phyloP scores from a whole-genome alignment of 1,140 invertebrate genomes.

The Plutomurus gul region DNA sequence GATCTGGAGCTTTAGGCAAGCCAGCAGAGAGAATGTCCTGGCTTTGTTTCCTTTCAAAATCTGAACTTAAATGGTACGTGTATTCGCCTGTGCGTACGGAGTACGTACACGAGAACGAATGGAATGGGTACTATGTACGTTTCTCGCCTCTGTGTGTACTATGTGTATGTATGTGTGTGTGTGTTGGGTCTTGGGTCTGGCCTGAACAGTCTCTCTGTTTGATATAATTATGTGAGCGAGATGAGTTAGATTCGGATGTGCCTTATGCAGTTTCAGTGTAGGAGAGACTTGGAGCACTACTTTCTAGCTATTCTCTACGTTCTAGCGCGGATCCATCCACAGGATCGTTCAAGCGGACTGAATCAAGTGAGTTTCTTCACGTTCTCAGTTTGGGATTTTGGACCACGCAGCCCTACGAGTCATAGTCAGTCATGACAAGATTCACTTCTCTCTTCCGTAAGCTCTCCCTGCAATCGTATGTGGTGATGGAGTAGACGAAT shows the following conservation, averaged over 20 bases:
- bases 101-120: too few species aligned
- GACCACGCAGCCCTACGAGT: conserved; percentile 2
- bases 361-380: conserved; percentile 22
- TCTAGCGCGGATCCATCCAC: conserved; percentile 14
- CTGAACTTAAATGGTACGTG: neutral
- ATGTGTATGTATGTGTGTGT: too few species aligned
- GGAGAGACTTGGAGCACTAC: neutral
- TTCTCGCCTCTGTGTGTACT: too few species aligned
- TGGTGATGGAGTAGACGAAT: neutral
- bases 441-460: conserved; percentile 5
- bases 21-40: neutral
- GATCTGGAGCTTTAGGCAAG: neutral
- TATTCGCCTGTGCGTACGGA: too few species aligned
- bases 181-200: too few species aligned
- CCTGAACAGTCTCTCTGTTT: too few species aligned
- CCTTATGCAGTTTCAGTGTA: neutral
- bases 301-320: neutral
- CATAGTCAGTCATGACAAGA: conserved; percentile 34
- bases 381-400: conserved; percentile 7
- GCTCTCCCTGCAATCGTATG: neutral
- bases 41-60: neutral
- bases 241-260: neutral
- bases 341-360: conserved; percentile 39
- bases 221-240: too few species aligned
- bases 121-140: too few species aligned